Evolutionary conservation across 2,797 vertebrate genomes (phyloP).

Genomic region (Pseudochirops cupreus): DNA sequence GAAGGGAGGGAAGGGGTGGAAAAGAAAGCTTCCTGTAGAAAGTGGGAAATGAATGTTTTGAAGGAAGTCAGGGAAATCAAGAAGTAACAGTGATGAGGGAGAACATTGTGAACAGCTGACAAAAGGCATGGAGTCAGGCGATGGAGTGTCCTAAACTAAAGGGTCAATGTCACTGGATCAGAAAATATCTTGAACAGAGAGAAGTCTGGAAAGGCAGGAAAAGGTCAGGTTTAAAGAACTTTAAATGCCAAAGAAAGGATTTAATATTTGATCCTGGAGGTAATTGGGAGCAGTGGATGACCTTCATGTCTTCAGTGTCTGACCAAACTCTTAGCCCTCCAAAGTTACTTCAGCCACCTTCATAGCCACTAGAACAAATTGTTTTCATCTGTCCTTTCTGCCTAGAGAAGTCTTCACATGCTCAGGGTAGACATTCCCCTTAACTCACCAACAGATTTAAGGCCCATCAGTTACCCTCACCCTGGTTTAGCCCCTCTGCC

Average conservation of each 20-base stretch:
- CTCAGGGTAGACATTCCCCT: background rate
- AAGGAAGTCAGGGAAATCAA: background rate
- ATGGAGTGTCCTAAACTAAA: background rate
- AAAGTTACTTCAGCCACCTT: background rate
- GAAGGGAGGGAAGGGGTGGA: background rate
- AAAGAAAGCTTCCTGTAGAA: background rate
- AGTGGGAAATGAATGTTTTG: background rate
- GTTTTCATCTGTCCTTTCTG: background rate
- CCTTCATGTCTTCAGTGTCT: background rate
- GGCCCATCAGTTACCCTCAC: background rate
- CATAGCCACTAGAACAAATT: background rate
- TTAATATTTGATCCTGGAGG: background rate
- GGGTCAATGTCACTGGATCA: background rate
- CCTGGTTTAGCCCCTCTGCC: background rate
- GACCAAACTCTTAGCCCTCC: background rate
- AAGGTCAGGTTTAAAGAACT: background rate
- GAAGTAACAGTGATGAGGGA: background rate
- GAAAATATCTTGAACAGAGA: background rate
- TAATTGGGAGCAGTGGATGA: background rate
- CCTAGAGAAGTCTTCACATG: background rate
- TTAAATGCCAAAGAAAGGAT: background rate
- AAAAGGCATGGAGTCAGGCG: background rate
- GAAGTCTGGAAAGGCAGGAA: background rate
- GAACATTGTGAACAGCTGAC: background rate
- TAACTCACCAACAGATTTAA: background rate